phyloP scores from a whole-genome alignment of 2,888 invertebrate species.

The Deilephila porcellus region DNA sequence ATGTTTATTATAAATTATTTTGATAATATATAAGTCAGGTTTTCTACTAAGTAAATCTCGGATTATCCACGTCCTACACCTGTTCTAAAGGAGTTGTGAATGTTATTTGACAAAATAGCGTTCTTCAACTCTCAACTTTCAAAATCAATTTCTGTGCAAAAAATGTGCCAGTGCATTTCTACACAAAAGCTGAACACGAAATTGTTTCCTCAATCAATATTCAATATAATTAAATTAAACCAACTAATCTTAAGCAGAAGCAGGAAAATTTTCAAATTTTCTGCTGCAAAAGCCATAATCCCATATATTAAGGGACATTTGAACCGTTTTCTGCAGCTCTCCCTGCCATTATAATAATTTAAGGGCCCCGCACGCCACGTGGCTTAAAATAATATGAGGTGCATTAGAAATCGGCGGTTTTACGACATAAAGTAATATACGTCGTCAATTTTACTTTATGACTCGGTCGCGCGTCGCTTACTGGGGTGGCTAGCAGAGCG shows the following conservation, averaged over 20 bases:
- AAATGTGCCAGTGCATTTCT: no score
- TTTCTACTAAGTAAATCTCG: no score
- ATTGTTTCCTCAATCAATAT: no score
- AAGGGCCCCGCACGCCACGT: conserved; percentile 13
- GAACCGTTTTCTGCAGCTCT: background rate
- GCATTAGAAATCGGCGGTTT: conserved; percentile 43
- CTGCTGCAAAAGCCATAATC: background rate
- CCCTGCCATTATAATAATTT: conserved; percentile 17
- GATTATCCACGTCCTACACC: no score
- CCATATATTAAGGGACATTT: background rate
- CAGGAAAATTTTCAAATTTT: background rate
- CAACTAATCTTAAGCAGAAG: background rate
- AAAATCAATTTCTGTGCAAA: no score
- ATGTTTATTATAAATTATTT: no score
- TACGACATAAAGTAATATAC: conserved; percentile 64
- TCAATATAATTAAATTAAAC: no score
- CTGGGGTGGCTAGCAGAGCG: conserved; percentile 32
- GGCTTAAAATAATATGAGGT: conserved; percentile 28
- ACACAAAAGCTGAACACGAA: no score
- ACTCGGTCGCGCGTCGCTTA: conserved; percentile 48
- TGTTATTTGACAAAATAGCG: no score
- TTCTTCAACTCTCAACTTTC: no score
- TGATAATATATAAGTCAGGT: no score
- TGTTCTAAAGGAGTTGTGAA: no score
- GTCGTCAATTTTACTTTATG: conserved; percentile 73